A percentile compares a stretch with the other conserved stretches of the same genome.
These are phyloP conservation scores for Listrodromus nycthemerus DNA, from an alignment of 2,888 invertebrate species.

Conservation along the genomic window DNA sequence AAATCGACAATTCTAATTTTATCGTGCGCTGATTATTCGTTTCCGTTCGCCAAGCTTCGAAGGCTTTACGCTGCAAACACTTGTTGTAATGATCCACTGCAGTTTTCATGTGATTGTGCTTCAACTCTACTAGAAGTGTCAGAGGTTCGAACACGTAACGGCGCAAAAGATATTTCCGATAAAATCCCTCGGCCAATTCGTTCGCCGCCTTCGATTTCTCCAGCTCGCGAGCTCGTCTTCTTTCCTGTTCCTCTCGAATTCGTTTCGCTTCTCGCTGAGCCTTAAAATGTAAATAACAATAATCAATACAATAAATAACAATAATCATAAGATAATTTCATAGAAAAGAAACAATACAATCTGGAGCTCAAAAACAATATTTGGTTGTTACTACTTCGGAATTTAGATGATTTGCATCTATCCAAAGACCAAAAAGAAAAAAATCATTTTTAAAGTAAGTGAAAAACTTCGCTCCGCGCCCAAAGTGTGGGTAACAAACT, in stretches of 20 bases:
- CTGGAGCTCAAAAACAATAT: neutral
- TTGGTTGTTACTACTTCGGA: neutral
- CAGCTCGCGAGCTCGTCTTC: constrained; percentile 72
- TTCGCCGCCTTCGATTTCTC: constrained; percentile 74
- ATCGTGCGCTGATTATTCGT: constrained; percentile 67
- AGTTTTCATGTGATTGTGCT: constrained; percentile 76
- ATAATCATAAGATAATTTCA: neutral
- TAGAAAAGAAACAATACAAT: neutral
- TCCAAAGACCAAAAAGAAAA: no score
- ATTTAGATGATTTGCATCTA: no score
- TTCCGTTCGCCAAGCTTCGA: constrained; percentile 86
- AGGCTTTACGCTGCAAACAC: constrained; percentile 84
- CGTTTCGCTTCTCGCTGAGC: constrained; percentile 76
- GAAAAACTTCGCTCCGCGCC: no score
- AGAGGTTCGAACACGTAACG: constrained; percentile 77
- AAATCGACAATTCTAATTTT: constrained; percentile 71
- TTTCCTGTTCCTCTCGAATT: constrained; percentile 77
- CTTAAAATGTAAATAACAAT: constrained; percentile 68
- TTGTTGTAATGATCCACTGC: constrained; percentile 87
- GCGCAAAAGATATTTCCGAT: constrained; percentile 76
- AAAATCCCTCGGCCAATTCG: constrained; percentile 75
- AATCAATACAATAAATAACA: no score
- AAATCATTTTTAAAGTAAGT: no score
- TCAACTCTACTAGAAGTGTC: constrained; percentile 73
- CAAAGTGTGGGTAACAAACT: no score